Percentiles rank a stretch among this genome's conserved stretches.
These are phyloP conservation scores for Chymomyza procnemis DNA, from an alignment of 2,888 invertebrate genomes.

Conservation along the genomic window DNA sequence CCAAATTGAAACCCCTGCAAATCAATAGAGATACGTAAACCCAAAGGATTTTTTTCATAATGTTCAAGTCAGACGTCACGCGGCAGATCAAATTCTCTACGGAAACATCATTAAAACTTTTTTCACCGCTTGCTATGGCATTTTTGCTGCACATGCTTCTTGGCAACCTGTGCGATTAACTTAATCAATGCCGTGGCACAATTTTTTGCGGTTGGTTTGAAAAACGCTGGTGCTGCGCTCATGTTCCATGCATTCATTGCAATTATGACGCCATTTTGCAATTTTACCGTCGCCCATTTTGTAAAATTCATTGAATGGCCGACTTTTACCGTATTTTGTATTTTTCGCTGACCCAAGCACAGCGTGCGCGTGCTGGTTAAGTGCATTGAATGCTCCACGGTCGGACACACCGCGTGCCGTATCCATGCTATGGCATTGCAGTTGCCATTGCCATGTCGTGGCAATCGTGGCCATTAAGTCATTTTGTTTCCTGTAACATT, in stretches of 20 bases:
- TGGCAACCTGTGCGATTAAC: conserved; percentile 23
- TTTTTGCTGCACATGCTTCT: neutral
- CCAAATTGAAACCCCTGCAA: no score
- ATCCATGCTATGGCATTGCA: conserved; percentile 11
- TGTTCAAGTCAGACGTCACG: neutral
- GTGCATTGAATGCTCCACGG: conserved; percentile 24
- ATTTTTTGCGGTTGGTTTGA: conserved; percentile 4
- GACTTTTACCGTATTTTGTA: conserved; percentile 1
- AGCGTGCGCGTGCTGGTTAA: conserved; percentile 31
- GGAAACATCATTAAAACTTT: neutral
- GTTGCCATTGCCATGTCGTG: conserved; percentile 14
- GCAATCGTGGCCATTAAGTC: conserved; percentile 48
- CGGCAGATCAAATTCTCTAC: neutral
- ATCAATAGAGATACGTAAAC: neutral
- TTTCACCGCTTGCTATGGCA: neutral
- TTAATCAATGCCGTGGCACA: conserved; percentile 16
- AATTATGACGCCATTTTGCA: conserved; percentile 49
- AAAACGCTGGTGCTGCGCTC: conserved; percentile 17
- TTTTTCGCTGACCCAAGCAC: conserved; percentile 38
- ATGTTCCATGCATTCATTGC: conserved; percentile 30
- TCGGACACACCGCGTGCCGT: conserved; percentile 10
- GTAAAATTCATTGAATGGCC: neutral
- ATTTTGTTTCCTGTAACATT: conserved; percentile 51
- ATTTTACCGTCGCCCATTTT: conserved; percentile 9
- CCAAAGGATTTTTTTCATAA: neutral